These are phyloP conservation scores for Theodoxus fluviatilis DNA, from an alignment of 2,888 invertebrate genomes.

Conservation along the genomic window DNA sequence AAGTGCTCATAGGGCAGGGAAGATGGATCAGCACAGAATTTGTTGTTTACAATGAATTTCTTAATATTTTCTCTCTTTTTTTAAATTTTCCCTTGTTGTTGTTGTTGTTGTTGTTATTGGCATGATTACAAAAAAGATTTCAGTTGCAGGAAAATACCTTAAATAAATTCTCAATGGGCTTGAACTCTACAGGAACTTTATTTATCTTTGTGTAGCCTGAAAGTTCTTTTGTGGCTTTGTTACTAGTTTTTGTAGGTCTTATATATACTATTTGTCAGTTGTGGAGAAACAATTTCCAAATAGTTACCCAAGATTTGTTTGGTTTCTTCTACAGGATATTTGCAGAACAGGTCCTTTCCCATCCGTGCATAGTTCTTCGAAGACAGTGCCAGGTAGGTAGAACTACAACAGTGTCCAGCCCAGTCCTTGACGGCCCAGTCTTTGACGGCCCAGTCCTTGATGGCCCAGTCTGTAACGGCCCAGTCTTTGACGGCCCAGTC, in stretches of 20 bases:
- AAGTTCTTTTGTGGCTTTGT: background rate
- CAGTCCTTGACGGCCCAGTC: no score
- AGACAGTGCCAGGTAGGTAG: constrained; percentile 84
- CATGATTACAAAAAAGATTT: no score
- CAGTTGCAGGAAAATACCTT: constrained; percentile 25
- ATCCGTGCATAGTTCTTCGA: constrained; percentile 90
- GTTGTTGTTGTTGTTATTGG: no score
- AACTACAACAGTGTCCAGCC: background rate
- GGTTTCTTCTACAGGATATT: constrained; percentile 74
- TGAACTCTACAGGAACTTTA: background rate
- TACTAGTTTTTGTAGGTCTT: constrained; percentile 12
- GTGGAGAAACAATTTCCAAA: background rate
- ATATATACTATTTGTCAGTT: constrained; percentile 13
- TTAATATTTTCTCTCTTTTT: no score
- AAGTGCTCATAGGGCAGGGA: no score
- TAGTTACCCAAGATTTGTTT: background rate
- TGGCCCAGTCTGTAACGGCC: no score
- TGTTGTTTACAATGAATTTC: no score
- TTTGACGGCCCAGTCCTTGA: no score
- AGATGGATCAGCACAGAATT: no score
- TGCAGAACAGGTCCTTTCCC: constrained; percentile 75
- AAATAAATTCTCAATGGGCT: background rate
- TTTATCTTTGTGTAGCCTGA: background rate
- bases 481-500: no score
- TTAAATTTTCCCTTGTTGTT: no score